A percentile compares a stretch with the other conserved stretches of the same genome.
Evolutionary conservation across 2,888 invertebrate species (phyloP).

Genomic region (Acrobasis consociella): DNA sequence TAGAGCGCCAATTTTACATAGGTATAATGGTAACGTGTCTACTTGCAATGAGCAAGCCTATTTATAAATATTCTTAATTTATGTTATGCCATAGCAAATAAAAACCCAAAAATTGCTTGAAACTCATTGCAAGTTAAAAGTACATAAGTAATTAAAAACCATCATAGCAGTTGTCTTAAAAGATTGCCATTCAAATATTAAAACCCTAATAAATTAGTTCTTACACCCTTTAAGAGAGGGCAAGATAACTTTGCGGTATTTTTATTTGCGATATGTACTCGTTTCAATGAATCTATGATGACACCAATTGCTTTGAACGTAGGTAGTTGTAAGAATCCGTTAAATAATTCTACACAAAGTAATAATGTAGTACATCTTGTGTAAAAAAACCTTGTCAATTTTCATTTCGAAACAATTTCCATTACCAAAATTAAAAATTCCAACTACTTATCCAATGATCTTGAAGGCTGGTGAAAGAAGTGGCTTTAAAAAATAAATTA

Average conservation of each 20-base stretch:
- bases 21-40: constrained; percentile 10
- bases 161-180: neutral
- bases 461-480: no score
- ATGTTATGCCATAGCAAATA: neutral
- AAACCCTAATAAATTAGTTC: no score
- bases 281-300: constrained; percentile 17
- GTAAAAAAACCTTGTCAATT: constrained; percentile 56
- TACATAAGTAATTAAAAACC: neutral
- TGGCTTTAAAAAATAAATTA: no score
- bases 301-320: constrained; percentile 35
- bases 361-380: constrained; percentile 29
- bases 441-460: neutral
- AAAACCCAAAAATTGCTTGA: no score
- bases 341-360: constrained; percentile 29
- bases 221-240: neutral
- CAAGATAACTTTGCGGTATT: neutral
- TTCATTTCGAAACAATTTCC: constrained; percentile 54
- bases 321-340: constrained; percentile 34
- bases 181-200: neutral
- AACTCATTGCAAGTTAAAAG: neutral
- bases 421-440: constrained; percentile 28
- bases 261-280: constrained; percentile 9
- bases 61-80: constrained; percentile 8
- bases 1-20: constrained; percentile 3
- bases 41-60: constrained; percentile 9